Percentiles rank a stretch among this genome's conserved stretches.
Evolutionary conservation across 2,888 invertebrate species (phyloP).

Genomic region (Coelinius sp.): DNA sequence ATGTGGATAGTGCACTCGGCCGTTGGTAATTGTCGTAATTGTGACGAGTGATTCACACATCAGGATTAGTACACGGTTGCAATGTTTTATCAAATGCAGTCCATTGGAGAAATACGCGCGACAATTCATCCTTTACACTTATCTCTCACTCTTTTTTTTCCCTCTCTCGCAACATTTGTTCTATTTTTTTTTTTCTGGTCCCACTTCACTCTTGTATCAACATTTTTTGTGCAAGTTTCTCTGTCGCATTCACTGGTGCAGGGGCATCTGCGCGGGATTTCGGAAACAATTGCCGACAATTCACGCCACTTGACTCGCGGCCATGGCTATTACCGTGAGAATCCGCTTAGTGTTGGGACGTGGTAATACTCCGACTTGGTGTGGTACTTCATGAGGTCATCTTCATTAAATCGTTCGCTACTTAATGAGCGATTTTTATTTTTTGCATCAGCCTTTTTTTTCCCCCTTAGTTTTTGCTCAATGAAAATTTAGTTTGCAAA

Average conservation of each 20-base stretch:
- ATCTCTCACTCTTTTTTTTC: background rate
- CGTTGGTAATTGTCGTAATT: slow-evolving; percentile 68
- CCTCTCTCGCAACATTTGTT: slow-evolving; percentile 23
- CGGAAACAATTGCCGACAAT: slow-evolving; percentile 72
- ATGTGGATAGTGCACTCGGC: slow-evolving; percentile 57
- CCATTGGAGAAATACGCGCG: slow-evolving; percentile 20
- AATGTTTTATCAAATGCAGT: slow-evolving; percentile 5
- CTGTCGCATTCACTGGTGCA: slow-evolving; percentile 34
- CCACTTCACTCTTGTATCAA: slow-evolving; percentile 1
- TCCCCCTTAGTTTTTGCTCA: background rate
- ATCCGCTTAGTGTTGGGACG: slow-evolving; percentile 65
- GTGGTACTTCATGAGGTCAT: slow-evolving; percentile 68
- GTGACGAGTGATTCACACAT: slow-evolving; percentile 71
- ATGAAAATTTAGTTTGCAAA: background rate
- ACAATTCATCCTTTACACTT: slow-evolving; percentile 18
- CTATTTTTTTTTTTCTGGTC: background rate
- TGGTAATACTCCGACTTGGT: slow-evolving; percentile 52
- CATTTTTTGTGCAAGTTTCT: slow-evolving; percentile 12
- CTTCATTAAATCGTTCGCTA: slow-evolving; percentile 70
- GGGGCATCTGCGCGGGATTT: slow-evolving; percentile 69
- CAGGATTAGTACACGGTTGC: slow-evolving; percentile 56
- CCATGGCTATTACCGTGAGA: slow-evolving; percentile 70
- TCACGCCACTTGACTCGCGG: slow-evolving; percentile 70
- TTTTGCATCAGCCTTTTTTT: slow-evolving; percentile 50
- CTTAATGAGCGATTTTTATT: slow-evolving; percentile 70